A percentile compares a stretch with the other conserved stretches of the same genome.
These are phyloP conservation scores for Cyphomyrus plagiostoma DNA, from an alignment of 2,113 vertebrate genomes.

Conservation along the genomic window DNA sequence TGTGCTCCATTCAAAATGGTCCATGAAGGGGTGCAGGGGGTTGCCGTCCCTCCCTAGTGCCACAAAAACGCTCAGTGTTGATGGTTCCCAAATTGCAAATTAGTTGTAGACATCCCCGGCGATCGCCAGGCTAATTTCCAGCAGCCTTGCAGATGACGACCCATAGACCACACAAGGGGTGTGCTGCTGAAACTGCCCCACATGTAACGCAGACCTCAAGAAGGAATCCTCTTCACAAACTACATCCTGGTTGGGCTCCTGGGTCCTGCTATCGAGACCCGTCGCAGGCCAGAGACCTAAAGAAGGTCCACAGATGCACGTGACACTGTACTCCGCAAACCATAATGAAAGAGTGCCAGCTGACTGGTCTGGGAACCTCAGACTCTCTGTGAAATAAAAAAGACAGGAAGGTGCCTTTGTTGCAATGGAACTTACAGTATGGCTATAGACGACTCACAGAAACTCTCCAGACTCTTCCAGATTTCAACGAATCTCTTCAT, in stretches of 20 bases:
- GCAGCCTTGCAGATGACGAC: background rate
- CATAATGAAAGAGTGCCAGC: background rate
- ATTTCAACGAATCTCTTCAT: background rate
- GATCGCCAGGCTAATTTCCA: background rate
- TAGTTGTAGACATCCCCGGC: background rate
- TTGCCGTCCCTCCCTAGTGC: background rate
- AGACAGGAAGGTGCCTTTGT: background rate
- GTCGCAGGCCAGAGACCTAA: background rate
- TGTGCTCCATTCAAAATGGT: background rate
- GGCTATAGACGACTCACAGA: background rate
- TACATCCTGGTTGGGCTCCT: background rate
- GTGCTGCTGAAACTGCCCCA: background rate
- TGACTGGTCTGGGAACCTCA: background rate
- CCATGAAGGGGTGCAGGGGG: background rate
- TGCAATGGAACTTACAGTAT: background rate
- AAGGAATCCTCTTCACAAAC: background rate
- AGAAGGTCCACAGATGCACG: no score
- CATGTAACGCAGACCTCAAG: background rate
- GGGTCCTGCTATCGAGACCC: background rate
- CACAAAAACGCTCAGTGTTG: background rate
- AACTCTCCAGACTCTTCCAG: background rate
- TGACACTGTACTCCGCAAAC: background rate
- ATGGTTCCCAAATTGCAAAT: background rate
- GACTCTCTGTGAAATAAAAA: background rate
- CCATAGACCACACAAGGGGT: background rate